Base-by-base conservation (phyloP, 37 sponge, comb jelly and placozoan genomes). In the Beroe ovata region DNA sequence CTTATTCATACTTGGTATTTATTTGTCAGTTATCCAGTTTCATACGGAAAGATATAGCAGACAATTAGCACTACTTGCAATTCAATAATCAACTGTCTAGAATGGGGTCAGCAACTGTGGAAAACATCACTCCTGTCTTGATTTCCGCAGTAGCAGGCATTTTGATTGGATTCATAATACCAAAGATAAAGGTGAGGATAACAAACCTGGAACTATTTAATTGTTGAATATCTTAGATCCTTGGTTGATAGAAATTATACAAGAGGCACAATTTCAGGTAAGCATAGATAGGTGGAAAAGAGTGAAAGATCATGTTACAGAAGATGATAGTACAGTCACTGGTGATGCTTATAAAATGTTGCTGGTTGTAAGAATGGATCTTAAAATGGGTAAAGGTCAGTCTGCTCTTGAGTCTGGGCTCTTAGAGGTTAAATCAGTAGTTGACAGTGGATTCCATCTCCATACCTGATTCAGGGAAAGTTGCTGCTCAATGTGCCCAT, bases 311-410 rank as follows among this genome's bases (percentile, higher is more conserved):
- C 26, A 77, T 54, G 20, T 36, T n/a, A 77, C 84, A 1, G 54
- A 42, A 28, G 84, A 77, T 77, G 84, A 77, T 23, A 77, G 33
- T 19, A 11, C n/a, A 8, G 42, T 42, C 1, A 14, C 28, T 41
- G 84, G 84, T 21, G 84, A 77, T 40, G 22, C n/a, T n/a, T 93
- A 92, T 63, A 98, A 98, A 90, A 94, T 98, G 96, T 92, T 98
- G 40, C 90, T 98, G 38, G 96, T 95, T 25, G 95, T 98, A 0
- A 63, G 99, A 37, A 92, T 91, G 61, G 99, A 98, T 66, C 91
- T 98, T 37, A 94, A 94, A 89, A 98, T 98, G 99, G 95, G 96
- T n/a, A 98, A 98, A 64, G 99, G 99, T 16, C n/a, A n/a, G n/a
- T n/a, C n/a, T n/a, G n/a, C n/a, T n/a, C n/a, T n/a, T n/a, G n/a